A percentile compares a stretch with the other conserved stretches of the same genome.
Evolutionary conservation across 2,888 invertebrate species (phyloP).

Genomic region (Diarsia dahlii): DNA sequence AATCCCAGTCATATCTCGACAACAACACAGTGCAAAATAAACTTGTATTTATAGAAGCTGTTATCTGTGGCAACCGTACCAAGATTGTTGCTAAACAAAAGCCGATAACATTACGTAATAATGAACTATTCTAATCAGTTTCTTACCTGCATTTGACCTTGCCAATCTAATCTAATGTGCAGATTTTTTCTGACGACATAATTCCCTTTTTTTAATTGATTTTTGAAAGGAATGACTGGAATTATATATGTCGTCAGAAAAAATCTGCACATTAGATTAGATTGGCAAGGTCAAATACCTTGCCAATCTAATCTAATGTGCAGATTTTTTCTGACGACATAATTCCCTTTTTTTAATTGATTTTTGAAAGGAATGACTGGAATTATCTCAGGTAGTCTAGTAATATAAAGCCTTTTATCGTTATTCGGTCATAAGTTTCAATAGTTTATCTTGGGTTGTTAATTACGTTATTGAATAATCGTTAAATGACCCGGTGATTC

Average conservation of each 20-base stretch:
- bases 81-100: slow-evolving; percentile 24
- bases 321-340: not conserved
- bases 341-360: not conserved
- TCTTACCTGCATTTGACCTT: slow-evolving; percentile 12
- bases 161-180: slow-evolving; percentile 14
- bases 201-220: too few relatives aligned
- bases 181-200: too few relatives aligned
- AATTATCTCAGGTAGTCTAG: not conserved
- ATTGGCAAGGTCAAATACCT: too few relatives aligned
- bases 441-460: not conserved
- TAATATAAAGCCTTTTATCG: not conserved
- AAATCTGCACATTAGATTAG: too few relatives aligned
- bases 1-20: slow-evolving; percentile 15
- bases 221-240: too few relatives aligned
- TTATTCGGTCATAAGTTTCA: not conserved
- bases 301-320: slow-evolving; percentile 14
- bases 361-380: not conserved
- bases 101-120: slow-evolving; percentile 21
- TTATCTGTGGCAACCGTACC: slow-evolving; percentile 26
- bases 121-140: slow-evolving; percentile 21
- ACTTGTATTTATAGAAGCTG: slow-evolving; percentile 6
- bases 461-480: not conserved
- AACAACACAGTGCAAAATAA: slow-evolving; percentile 8
- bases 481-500: not conserved
- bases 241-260: too few relatives aligned